These are phyloP conservation scores for Agelastica alni DNA, from an alignment of 2,888 invertebrate species.

Conservation along the genomic window DNA sequence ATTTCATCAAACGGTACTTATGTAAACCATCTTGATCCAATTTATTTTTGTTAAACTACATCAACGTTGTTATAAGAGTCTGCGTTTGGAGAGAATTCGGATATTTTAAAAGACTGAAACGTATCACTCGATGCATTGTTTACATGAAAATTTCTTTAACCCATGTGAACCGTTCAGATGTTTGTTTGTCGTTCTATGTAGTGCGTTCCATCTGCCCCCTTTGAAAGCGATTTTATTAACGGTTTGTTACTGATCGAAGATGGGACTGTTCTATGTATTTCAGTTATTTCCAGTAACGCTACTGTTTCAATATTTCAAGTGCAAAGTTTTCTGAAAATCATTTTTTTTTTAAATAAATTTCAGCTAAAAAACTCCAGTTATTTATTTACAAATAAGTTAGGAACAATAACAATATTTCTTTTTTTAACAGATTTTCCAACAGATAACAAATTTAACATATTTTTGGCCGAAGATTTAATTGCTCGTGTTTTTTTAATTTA, in stretches of 20 bases:
- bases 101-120: slow-evolving; percentile 3
- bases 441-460: too few relatives aligned
- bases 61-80: background rate
- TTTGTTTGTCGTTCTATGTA: slow-evolving; percentile 8
- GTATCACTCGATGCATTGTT: slow-evolving; percentile 9
- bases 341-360: too few relatives aligned
- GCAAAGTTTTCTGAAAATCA: too few relatives aligned
- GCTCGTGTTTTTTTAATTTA: too few relatives aligned
- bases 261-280: too few relatives aligned
- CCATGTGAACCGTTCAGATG: slow-evolving; percentile 13
- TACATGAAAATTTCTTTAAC: slow-evolving; percentile 11
- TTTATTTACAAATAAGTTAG: too few relatives aligned
- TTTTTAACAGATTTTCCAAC: too few relatives aligned
- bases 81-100: background rate
- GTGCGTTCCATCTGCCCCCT: slow-evolving; percentile 7
- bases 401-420: too few relatives aligned
- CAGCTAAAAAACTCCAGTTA: too few relatives aligned
- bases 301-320: too few relatives aligned
- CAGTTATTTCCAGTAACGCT: too few relatives aligned
- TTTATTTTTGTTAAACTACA: slow-evolving; percentile 1
- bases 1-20: slow-evolving; percentile 2
- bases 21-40: slow-evolving; percentile 6
- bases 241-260: background rate
- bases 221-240: background rate
- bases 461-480: too few relatives aligned